A percentile compares a stretch with the other conserved stretches of the same genome.
phyloP scores from a whole-genome alignment of 2,797 vertebrate species.

The Ibycter americanus region DNA sequence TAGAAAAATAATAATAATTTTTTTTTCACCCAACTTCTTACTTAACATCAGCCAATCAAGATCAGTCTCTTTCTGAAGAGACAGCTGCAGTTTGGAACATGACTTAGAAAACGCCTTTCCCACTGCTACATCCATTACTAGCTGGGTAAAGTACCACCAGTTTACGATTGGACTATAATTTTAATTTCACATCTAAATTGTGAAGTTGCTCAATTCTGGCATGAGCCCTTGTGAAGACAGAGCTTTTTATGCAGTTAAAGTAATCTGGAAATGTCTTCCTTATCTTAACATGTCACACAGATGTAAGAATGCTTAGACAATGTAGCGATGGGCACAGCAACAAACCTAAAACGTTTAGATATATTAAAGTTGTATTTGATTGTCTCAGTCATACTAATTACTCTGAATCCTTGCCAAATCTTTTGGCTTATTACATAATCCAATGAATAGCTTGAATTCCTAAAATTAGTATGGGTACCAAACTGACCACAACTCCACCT shows the following conservation, averaged over 20 bases:
- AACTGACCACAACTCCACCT: background rate
- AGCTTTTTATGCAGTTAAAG: background rate
- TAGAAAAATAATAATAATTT: background rate
- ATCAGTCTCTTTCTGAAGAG: background rate
- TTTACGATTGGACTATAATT: fast-evolving
- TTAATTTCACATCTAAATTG: background rate
- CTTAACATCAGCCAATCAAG: background rate
- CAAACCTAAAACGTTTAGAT: background rate
- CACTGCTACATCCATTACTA: background rate
- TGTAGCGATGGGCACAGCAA: background rate
- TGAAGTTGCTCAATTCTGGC: background rate
- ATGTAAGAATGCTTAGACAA: background rate
- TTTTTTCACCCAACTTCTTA: background rate
- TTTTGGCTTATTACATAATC: background rate
- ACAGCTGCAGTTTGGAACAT: background rate
- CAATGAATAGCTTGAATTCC: constrained; percentile 34
- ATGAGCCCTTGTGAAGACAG: background rate
- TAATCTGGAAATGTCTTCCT: background rate
- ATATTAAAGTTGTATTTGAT: background rate
- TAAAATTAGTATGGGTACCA: background rate
- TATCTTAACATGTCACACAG: background rate
- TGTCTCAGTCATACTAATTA: background rate
- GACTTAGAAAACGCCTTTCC: background rate
- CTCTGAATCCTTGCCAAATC: background rate
- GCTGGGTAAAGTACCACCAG: background rate